Evolutionary conservation across 2,888 invertebrate genomes (phyloP), one percentile per base, ranked within the genome.

Genomic region (Junonia oenone): DNA sequence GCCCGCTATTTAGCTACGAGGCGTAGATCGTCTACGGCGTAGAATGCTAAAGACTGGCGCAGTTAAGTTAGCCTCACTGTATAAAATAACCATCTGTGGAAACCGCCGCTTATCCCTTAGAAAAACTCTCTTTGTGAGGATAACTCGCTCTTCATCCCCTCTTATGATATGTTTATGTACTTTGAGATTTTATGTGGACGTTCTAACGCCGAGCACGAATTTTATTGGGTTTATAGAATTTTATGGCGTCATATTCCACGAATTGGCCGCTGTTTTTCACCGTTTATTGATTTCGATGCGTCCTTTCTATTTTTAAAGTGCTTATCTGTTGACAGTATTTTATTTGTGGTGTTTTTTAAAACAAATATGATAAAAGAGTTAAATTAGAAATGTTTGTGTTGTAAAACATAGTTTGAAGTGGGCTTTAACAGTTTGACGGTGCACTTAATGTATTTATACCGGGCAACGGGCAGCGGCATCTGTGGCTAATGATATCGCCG

Each of bases 121-220:
- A 83, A 82, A 88, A 87, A 87, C 79, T 81, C 82, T 79, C 85
- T 83, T 87, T 89, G 85, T 85, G 83, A 73, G 82, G 78, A 83
- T 84, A 86, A 83, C 86, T 83, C 80, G 80, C 72, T 80, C 78
- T 78, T 79, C 76, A 83, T 78, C 85, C 83, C 84, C 83, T 79
- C 87, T 89, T 89, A 90, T 88, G 88, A 89, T 89, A 90, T 89
- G 90, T 90, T 89, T 90, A 89, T 88, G 89, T 89, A 88, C 88
- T 88, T 85, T 83, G 76, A 81, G 88, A 88, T 89, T 89, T 90
- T 89, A 90, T 89, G 88, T 81, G 89, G 81, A 81, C 84, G 84
- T 89, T 89, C 85, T 82, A 78, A 89, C 85, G 86, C 89, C 66
- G 72, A 77, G 88, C 89, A 89, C 89, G 89, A 87, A 79, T 88